Percentiles rank a stretch among this genome's conserved stretches.
These are phyloP conservation scores for Galerucella pusilla DNA, from an alignment of 2,888 invertebrate species.

Conservation along the genomic window DNA sequence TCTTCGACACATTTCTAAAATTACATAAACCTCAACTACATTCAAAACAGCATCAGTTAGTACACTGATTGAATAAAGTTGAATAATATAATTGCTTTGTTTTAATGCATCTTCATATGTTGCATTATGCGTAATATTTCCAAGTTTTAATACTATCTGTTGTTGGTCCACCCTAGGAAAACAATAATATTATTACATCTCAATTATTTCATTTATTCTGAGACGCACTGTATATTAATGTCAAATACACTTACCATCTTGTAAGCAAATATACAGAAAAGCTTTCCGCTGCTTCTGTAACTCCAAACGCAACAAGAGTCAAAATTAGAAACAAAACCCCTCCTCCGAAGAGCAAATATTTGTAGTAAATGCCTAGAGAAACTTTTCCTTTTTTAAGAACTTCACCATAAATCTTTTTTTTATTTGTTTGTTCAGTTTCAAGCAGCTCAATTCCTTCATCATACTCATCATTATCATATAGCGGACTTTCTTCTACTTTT, in stretches of 20 bases:
- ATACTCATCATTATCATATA: constrained; percentile 31
- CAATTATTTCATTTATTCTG: not conserved
- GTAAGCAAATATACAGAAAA: constrained; percentile 54
- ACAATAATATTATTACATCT: constrained; percentile 2
- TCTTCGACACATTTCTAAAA: constrained; percentile 48
- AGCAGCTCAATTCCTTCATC: constrained; percentile 36
- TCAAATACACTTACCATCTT: constrained; percentile 50
- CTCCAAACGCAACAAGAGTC: constrained; percentile 50
- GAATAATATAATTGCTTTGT: constrained; percentile 32
- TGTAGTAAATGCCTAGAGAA: constrained; percentile 52
- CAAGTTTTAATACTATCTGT: constrained; percentile 37
- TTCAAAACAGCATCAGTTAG: constrained; percentile 43
- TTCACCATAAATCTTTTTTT: constrained; percentile 53
- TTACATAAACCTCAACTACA: constrained; percentile 42
- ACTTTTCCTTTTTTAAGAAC: constrained; percentile 55
- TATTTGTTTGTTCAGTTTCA: constrained; percentile 30
- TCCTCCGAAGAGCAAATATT: constrained; percentile 56
- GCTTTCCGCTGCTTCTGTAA: constrained; percentile 51
- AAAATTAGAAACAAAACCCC: constrained; percentile 52
- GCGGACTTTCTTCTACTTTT: constrained; percentile 24
- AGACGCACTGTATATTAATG: not conserved
- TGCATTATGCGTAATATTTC: constrained; percentile 12
- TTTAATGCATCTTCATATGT: constrained; percentile 25
- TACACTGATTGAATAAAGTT: constrained; percentile 46
- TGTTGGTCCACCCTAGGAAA: constrained; percentile 49